Evolutionary conservation across 1,140 invertebrate genomes (phyloP), one percentile per base, ranked within the genome.

Genomic region (Pararge aegeria): DNA sequence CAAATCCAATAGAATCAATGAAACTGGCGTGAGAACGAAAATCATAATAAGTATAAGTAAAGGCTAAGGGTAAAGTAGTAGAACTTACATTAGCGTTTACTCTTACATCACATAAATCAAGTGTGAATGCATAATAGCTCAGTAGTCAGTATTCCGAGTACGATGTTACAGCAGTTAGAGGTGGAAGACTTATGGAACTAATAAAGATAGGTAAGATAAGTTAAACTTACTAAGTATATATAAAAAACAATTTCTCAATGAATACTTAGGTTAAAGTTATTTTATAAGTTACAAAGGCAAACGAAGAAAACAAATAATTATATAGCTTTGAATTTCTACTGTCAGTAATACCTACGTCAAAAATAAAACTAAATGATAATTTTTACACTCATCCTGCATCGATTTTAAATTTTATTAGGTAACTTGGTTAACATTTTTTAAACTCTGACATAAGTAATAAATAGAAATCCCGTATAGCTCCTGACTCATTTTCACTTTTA

Each of bases 1-100:
- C 66, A 62, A 70, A 70, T 72, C 66, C 69, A 72, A 72, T 75
- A 75, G 64, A 70, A 75, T 75, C 64, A 73, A 70, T 66, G 64
- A 73, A 75, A 73, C 67, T 60, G 70, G 67, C 58, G 56, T 70
- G 52, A 44, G 64, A 59, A 72, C 51, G 24, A 68, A 54, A 49
- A 55, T 60, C 34, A 51, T 19, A 37, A 48, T 59, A 30, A 15
- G 20, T 16, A 24, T 40, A 62, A 53, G 20, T 53, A 54, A 56
- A 59, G 50, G 51, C 27, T 61, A 55, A 56, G 24, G 54, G 37
- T n/a, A 42, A 62, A 56, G 38, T 29, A 62, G 48, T 29, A 42
- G 56, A 48, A 48, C 20, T 40, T 53, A 29, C 29, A 44, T 51
- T 42, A 59, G 27, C 51, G 54, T 19, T 20, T 42, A 42, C 30